Evolutionary conservation across 1,140 invertebrate genomes (phyloP).

Genomic region (Bicyclus anynana): DNA sequence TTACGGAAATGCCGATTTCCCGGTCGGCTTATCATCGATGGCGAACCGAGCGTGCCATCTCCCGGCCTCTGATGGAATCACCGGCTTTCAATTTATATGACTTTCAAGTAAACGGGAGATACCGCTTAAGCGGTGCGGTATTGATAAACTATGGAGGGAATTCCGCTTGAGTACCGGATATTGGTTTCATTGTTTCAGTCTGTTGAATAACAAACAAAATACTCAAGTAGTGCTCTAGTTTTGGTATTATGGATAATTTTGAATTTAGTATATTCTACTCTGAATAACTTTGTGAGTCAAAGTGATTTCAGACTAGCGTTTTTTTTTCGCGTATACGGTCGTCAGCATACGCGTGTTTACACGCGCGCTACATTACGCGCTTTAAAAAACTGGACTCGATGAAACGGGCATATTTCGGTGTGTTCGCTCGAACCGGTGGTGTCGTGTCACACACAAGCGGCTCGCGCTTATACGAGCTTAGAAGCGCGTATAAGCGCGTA

Average conservation of each 20-base stretch:
- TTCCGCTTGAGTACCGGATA: not conserved
- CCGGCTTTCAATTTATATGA: slow-evolving; percentile 29
- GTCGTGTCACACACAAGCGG: too few species aligned
- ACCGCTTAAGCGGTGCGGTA: slow-evolving; percentile 5
- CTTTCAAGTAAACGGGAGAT: slow-evolving; percentile 14
- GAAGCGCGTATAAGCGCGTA: too few species aligned
- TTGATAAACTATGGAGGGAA: slow-evolving; percentile 16
- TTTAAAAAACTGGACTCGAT: too few species aligned
- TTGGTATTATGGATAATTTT: not conserved
- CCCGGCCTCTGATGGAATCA: slow-evolving; percentile 21
- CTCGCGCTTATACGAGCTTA: too few species aligned
- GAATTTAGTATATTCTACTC: too few species aligned
- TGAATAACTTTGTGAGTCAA: too few species aligned
- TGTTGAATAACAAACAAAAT: not conserved
- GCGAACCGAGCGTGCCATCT: slow-evolving; percentile 22
- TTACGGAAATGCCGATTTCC: slow-evolving; percentile 45
- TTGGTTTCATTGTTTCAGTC: not conserved
- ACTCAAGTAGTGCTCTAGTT: not conserved
- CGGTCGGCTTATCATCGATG: slow-evolving; percentile 31
- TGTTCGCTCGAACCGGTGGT: too few species aligned
- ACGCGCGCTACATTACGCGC: too few species aligned
- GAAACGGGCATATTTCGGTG: too few species aligned
- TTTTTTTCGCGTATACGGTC: too few species aligned
- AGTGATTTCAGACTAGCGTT: too few species aligned
- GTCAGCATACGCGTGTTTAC: too few species aligned